These are phyloP conservation scores for Corythornis cristatus DNA, from an alignment of 2,113 vertebrate genomes.

Conservation along the genomic window DNA sequence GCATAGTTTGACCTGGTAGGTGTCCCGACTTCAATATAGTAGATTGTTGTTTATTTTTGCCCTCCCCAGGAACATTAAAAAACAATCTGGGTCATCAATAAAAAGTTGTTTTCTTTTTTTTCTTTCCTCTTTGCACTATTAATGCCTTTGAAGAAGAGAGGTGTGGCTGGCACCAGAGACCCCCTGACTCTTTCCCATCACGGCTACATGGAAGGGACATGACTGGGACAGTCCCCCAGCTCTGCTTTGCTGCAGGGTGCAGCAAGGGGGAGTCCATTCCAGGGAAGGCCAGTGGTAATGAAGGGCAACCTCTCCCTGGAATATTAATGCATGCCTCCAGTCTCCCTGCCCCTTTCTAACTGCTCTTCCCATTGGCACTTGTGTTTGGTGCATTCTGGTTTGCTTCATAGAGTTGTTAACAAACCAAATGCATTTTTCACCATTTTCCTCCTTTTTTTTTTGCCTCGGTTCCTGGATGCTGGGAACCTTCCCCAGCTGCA, in stretches of 20 bases:
- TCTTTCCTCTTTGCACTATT: background rate
- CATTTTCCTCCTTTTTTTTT: rapidly evolving
- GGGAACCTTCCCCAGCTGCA: background rate
- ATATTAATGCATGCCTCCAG: background rate
- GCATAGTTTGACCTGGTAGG: background rate
- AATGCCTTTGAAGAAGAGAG: background rate
- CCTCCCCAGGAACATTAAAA: background rate
- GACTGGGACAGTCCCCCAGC: background rate
- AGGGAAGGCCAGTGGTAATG: background rate
- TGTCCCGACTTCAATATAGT: background rate
- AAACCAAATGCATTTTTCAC: rapidly evolving
- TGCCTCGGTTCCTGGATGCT: background rate
- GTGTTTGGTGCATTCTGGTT: rapidly evolving
- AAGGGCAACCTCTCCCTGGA: background rate
- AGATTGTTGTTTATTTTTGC: constrained; percentile 5
- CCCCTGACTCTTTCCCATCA: background rate
- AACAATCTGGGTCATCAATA: background rate
- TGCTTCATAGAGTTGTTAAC: background rate
- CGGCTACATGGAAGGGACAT: background rate
- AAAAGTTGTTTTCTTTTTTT: background rate
- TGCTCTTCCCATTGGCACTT: background rate
- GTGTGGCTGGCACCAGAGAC: background rate
- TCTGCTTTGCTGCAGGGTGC: background rate
- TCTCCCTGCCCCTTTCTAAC: background rate
- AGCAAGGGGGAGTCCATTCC: background rate